Evolutionary conservation across 2,113 vertebrate species (phyloP), one percentile per base, ranked within the genome.

Genomic region (Perccottus glenii): DNA sequence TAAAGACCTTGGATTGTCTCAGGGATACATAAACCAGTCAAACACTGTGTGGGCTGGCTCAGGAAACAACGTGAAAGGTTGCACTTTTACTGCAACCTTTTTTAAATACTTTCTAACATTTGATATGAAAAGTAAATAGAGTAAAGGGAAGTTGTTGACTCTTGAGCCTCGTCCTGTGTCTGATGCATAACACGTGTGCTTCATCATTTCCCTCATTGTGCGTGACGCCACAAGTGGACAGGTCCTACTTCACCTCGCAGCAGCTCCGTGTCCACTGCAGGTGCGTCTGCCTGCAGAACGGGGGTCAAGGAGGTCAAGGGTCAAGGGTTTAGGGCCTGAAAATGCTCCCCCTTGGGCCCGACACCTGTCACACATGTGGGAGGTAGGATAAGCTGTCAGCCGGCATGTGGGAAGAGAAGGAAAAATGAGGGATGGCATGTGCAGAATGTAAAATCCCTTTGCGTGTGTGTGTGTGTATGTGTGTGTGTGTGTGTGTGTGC

Each of bases 281-380:
- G 87, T 89, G 89, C 68, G 58, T 77, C 38, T 1, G 64, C 75
- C 57, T 66, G 64, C 64, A 73, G 58, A 60, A n/a, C n/a, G n/a
- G 68, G 77, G 81, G 80, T 87, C 81, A 82, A 12, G 10, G 19
- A 36, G 79, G 73, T 88, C 84, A 84, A 45, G 78, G 57, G 84
- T 87, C 85, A 89, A 90, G 84, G 83, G 83, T 91, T 88, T 86
- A 84, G 80, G 66, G 85, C 81, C 74, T 87, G 78, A 85, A 89
- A 89, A 89, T 76, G 82, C 84, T 86, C 82, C 51, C 85, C 86
- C 79, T 78, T 73, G 84, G 84, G 80, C 77, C 52, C 64, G 85
- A 85, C 92, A 94, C 92, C 92, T 94, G 92, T 94, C 87, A 81
- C 64, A 82, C 86, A 90, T 89, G 91, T 92, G 90, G 92, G 92